Evolutionary conservation across 2,113 vertebrate species (phyloP).

Genomic region (Vidua chalybeata): DNA sequence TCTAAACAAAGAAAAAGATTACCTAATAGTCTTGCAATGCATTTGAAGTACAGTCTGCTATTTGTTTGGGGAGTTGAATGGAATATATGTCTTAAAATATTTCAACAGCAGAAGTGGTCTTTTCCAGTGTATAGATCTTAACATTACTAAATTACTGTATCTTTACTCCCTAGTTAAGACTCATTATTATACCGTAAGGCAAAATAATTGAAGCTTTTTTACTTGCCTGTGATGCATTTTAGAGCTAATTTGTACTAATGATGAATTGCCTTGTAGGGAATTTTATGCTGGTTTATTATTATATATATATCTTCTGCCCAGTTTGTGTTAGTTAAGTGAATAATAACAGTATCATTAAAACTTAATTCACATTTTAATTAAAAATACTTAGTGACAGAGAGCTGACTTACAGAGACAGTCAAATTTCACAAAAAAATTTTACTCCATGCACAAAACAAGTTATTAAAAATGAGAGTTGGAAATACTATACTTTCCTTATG

Average conservation of each 20-base stretch:
- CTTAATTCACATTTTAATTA: constrained; percentile 59
- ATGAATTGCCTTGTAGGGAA: constrained; percentile 53
- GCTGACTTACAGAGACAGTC: constrained; percentile 19
- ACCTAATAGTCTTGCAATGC: constrained; percentile 87
- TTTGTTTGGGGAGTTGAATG: constrained; percentile 84
- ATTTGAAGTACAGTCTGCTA: constrained; percentile 84
- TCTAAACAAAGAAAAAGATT: constrained; percentile 86
- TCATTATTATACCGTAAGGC: constrained; percentile 54
- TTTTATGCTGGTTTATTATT: background rate
- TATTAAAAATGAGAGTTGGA: background rate
- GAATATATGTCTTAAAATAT: constrained; percentile 80
- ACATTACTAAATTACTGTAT: constrained; percentile 72
- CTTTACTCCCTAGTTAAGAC: constrained; percentile 49
- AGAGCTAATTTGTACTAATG: constrained; percentile 61
- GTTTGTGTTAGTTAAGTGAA: constrained; percentile 42
- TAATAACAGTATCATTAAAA: constrained; percentile 54
- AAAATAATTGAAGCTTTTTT: constrained; percentile 69
- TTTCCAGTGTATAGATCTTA: constrained; percentile 71
- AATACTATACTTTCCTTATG: background rate
- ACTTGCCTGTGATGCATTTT: constrained; percentile 64
- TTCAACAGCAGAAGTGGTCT: constrained; percentile 72
- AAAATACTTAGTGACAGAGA: constrained; percentile 54
- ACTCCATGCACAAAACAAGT: background rate
- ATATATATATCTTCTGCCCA: constrained; percentile 14
- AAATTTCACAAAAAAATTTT: constrained; percentile 34